Evolutionary conservation across 1,140 invertebrate species (phyloP), one percentile per base, ranked within the genome.

Genomic region (Drosophila mayri): DNA sequence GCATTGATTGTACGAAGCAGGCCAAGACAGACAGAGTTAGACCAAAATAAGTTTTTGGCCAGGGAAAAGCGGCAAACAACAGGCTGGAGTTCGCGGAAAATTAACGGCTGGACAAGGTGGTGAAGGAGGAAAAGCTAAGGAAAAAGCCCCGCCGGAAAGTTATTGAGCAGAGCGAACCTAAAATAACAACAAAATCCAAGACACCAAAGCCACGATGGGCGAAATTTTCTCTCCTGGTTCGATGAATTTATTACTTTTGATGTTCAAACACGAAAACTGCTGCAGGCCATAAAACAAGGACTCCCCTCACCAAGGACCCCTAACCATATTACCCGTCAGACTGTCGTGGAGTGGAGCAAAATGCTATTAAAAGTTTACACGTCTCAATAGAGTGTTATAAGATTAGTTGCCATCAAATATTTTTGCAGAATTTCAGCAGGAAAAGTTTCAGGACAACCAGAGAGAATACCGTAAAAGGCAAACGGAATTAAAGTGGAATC

Each of bases 161-260:
- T 70, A 61, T 61, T 73, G 58, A 55, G 58, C 59, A 47, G 50
- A 65, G 66, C 62, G 73, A 86, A 86, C 79, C 82, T 87, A 72
- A 81, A 86, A 79, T 79, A 82, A 76, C 70, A 82, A 76, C 65
- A 82, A 78, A 60, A 78, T 64, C 63, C 55, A 43, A 58, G 40
- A 44, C 37, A 35, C 40, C 38, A 18, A 22, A 57, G 40, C 32
- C 37, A 40, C 43, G 18, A 44, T 44, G 43, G 43, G 43, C 43
- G 43, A 44, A 14, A 20, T 44, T 44, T 44, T 22, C 43, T 7
- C 20, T 7, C 18, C 43, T 7, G 74, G 74, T 88, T 88, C 84
- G 84, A 88, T 88, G 85, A 88, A 88, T 88, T 88, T 88, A 88
- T 88, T 88, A 88, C 84, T 88, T 88, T 88, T 88, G 85, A 88